Evolutionary conservation across 2,797 vertebrate genomes (phyloP), one percentile per base, ranked within the genome.

Genomic region (Pseudochaenichthys georgianus): DNA sequence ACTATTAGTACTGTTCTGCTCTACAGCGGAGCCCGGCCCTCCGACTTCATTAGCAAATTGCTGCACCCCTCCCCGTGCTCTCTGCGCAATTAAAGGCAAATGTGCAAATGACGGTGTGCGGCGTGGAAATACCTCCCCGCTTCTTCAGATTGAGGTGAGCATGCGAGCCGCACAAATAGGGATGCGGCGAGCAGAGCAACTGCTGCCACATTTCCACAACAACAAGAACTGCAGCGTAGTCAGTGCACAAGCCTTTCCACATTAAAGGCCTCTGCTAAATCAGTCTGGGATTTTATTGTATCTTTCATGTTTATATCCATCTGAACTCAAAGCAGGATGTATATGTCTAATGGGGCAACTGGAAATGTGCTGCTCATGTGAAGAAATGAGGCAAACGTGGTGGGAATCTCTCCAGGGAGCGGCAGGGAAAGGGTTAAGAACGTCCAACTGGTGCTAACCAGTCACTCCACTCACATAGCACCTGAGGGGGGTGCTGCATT

Each of bases 401-500:
- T 34, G 70, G 64, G 67, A 72, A 65, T 52, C 72, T 83, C 87
- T 87, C 80, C 34, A 47, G 85, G 87, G 83, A 93, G 88, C 70
- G 38, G 89, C 86, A 80, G 86, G 83, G 91, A 94, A 94, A 85
- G 92, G 89, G 95, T 96, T 95, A 96, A 95, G 69, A 81, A 91
- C 93, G 88, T 91, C 91, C 89, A 89, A 92, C 88, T 91, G 86
- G 91, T 89, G 90, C 92, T 93, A 95, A 94, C 88, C 81, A 95
- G 94, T 94, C 92, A 90, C 92, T 87, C 89, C 79, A 87, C 89
- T 95, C 92, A 82, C 90, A 91, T 78, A 88, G 88, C 94, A 94
- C 95, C 94, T 94, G 90, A 90, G 93, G 95, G 93, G 94, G 90
- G 89, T 91, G 89, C 88, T 87, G 90, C 91, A 87, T 94, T 94